Evolutionary conservation across 37 sponge, comb jelly and placozoan species (phyloP), one percentile per base, ranked within the genome.

Genomic region (Haliclona indistincta): DNA sequence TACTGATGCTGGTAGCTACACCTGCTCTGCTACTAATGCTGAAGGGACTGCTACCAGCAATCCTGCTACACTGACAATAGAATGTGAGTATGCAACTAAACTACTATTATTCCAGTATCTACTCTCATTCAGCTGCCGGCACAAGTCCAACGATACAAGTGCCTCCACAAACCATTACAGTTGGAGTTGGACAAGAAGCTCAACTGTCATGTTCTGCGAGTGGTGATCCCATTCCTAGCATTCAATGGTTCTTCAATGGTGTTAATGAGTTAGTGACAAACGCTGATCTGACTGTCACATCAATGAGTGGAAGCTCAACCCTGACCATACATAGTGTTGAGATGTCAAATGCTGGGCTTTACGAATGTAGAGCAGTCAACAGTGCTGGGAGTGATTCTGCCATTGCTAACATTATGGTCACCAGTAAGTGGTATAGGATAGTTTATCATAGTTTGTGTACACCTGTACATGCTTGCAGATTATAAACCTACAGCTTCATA

Each of bases 181-280:
- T 42, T 2, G 67, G 36, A 25, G 30, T 54, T 33, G 85, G 85
- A 41, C 51, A 33, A 20, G 5, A 35, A 5, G 77, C 81, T 17
- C 44, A 61, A 0, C 61, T 89, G n/a, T 38, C 62, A 45, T 89
- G 90, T 53, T 76, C 77, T 5, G 74, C 70, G 22, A 63, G 56
- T 69, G 90, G 85, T 4, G 63, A 75, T 36, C 90, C 90, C 2
- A 13, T 68, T 26, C 90, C 90, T 2, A 52, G 67, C 15, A 20
- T 80, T 37, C 55, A 44, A 3, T 89, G 90, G 90, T 22, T 38
- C n/a, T n/a, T n/a, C n/a, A n/a, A n/a, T n/a, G n/a, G n/a, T n/a
- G n/a, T n/a, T n/a, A n/a, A n/a, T n/a, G n/a, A n/a, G n/a, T n/a
- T n/a, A n/a, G n/a, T n/a, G n/a, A n/a, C n/a, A n/a, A n/a, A n/a